Evolutionary conservation across 1,140 invertebrate genomes (phyloP), one percentile per base, ranked within the genome.

Genomic region (Acromyrmex heyeri): DNA sequence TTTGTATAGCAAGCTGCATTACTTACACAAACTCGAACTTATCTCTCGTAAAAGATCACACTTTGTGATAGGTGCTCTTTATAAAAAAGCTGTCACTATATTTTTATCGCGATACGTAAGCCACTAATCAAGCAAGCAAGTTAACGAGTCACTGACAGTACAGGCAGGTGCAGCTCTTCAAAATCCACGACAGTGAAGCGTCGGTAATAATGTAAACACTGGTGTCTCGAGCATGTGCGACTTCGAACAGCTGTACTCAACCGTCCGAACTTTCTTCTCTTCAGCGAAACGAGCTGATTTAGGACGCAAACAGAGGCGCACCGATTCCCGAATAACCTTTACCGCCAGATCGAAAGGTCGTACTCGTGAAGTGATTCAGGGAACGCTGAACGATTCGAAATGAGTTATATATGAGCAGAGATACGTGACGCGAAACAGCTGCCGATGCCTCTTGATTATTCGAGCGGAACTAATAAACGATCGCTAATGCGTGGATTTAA

Each of bases 251-350:
- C 67, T 67, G 81, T 27, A 34, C 21, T 53, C 57, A 18, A 14
- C 27, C 72, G 48, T 5, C 12, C 24, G 18, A 3, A 3, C 0
- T 10, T 81, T 78, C 27, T 78, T 57, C 24, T 1, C 24, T 24
- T 24, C 16, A 38, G 72, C 5, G 48, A 64, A 48, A 78, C 21
- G n/a, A 57, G 6, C 38, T 14, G 44, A 48, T 82, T 82, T 50
- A 50, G 53, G 34, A 2, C 64, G 44, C 30, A 38, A 48, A 62
- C 27, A 27, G 8, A 65, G 50, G 16, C 34, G 44, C 61, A 2
- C 24, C 64, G 24, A 86, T 86, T 75, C 64, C 38, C 73, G 61
- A 73, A 21, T 76, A 90, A 89, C 79, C 87, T 90, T 90, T 88
- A 44, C 53, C 77, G 73, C 27, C 48, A 10, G 12, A 14, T 64